phyloP scores from a whole-genome alignment of 2,113 vertebrate species.

The human (Homo sapiens) region GRCh38 chr1:58467001-58467500 shows the following conservation, averaged over 20 bases:
- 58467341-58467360: not conserved
- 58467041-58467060: not conserved
- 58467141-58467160: not conserved
- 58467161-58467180: not conserved
- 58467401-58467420: not conserved
- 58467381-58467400: not conserved
- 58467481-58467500: not conserved
- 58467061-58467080: not conserved
- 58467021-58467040: not conserved
- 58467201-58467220: not conserved
- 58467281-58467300: not conserved
- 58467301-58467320: rapidly evolving
- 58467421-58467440: not conserved
- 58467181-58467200: not conserved
- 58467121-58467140: not conserved
- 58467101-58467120: not conserved
- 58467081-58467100: not conserved
- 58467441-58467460: constrained; percentile 34
- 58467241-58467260: not conserved
- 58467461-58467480: not conserved
- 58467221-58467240: not conserved
- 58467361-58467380: not conserved
- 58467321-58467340: not conserved
- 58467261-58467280: not conserved
- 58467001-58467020: not conserved